A percentile compares a stretch with the other conserved stretches of the same genome.
Evolutionary conservation across 2,888 invertebrate species (phyloP).

Genomic region (Noctua janthina): DNA sequence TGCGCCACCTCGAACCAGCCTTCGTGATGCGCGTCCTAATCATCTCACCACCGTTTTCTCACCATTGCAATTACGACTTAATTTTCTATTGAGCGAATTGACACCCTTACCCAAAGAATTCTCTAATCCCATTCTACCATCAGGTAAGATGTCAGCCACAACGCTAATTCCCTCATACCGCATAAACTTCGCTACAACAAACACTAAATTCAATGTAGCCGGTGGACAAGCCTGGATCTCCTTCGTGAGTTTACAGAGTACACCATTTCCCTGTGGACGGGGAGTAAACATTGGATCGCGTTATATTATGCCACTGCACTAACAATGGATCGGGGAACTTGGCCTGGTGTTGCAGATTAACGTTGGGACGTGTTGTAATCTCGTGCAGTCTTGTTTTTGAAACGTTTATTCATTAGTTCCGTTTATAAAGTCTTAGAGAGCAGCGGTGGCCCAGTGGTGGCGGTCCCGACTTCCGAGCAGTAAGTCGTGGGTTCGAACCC

Average conservation of each 20-base stretch:
- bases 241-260: constrained; percentile 45
- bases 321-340: constrained; percentile 37
- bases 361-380: constrained; percentile 13
- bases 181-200: constrained; percentile 62
- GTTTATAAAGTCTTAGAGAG: not conserved
- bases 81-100: not conserved
- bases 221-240: constrained; percentile 51
- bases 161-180: constrained; percentile 38
- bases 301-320: constrained; percentile 42
- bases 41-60: too few species aligned
- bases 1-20: too few species aligned
- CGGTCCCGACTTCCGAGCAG: too few species aligned
- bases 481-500: too few species aligned
- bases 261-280: constrained; percentile 47
- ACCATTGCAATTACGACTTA: too few species aligned
- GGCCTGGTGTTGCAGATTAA: constrained; percentile 29
- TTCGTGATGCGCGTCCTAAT: too few species aligned
- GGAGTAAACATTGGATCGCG: constrained; percentile 49
- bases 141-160: constrained; percentile 19
- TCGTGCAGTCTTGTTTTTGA: not conserved
- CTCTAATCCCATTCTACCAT: not conserved
- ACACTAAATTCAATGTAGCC: constrained; percentile 66
- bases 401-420: not conserved
- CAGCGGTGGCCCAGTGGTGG: too few species aligned
- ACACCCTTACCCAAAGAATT: not conserved